phyloP scores from a whole-genome alignment of 2,888 invertebrate genomes.

The Spodoptera littoralis region DNA sequence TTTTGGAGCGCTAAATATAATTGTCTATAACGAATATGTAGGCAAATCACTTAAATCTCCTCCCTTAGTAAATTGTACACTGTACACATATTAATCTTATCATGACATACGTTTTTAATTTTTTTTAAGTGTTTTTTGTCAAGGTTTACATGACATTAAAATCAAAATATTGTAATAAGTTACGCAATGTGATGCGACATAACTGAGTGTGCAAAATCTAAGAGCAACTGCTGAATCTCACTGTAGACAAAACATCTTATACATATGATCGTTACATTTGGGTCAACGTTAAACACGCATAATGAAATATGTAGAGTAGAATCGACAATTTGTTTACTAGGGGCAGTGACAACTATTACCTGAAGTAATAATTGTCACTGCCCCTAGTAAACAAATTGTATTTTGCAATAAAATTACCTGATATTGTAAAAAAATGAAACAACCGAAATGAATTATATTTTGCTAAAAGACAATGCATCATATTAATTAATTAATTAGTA shows the following conservation, averaged over 20 bases:
- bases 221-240: constrained; percentile 29
- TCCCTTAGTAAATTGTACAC: no score
- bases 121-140: constrained; percentile 1
- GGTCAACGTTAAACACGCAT: constrained; percentile 18
- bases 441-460: constrained; percentile 37
- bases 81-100: no score
- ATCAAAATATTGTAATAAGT: neutral
- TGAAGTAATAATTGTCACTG: constrained; percentile 24
- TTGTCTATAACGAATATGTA: no score
- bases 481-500: constrained; percentile 39
- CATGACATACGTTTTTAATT: neutral
- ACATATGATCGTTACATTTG: constrained; percentile 14
- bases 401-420: constrained; percentile 12
- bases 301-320: constrained; percentile 29
- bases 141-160: neutral
- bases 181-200: no score
- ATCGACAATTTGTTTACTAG: no score
- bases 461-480: constrained; percentile 47
- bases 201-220: neutral
- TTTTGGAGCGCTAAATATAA: no score
- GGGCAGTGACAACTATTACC: no score
- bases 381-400: constrained; percentile 30
- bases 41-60: no score
- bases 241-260: constrained; percentile 3
- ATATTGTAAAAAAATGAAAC: constrained; percentile 17